These are phyloP conservation scores for Tetraodon nigroviridis DNA, from an alignment of 2,113 vertebrate species.

Conservation along the genomic window DNA sequence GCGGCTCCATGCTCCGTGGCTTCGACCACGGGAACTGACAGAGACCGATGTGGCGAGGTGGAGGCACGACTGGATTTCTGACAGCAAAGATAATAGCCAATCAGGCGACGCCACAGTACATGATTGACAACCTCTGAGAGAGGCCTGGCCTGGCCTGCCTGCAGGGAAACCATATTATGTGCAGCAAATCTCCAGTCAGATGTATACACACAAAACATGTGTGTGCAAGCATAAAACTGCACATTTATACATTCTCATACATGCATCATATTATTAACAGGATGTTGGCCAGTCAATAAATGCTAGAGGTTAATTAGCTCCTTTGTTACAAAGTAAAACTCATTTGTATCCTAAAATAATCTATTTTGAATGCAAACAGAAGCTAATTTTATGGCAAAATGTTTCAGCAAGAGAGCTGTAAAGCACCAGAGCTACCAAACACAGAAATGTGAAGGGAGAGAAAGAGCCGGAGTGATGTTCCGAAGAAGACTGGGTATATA, in stretches of 20 bases:
- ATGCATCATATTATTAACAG: constrained; percentile 1
- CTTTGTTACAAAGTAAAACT: not conserved
- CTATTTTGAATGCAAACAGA: not conserved
- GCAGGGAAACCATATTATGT: no score
- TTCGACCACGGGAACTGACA: constrained; percentile 54
- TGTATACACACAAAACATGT: constrained; percentile 26
- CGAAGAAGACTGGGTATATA: constrained; percentile 19
- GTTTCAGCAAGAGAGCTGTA: no score
- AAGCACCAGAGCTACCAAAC: no score
- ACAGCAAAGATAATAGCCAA: constrained; percentile 94
- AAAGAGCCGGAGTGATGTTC: constrained; percentile 6
- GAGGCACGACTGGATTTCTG: constrained; percentile 78
- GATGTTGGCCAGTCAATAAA: not conserved
- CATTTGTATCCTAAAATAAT: constrained; percentile 9
- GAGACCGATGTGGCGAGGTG: constrained; percentile 67
- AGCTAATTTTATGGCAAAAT: constrained; percentile 11
- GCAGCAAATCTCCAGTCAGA: constrained; percentile 62
- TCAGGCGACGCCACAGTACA: constrained; percentile 83
- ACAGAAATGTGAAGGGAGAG: constrained; percentile 6
- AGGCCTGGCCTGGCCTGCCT: constrained; percentile 65
- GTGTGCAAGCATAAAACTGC: not conserved
- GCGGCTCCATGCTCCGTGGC: constrained; percentile 38
- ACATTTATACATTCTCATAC: not conserved
- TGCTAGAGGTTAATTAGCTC: not conserved
- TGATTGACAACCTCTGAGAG: constrained; percentile 87